Base-by-base conservation (phyloP, 2,888 invertebrate species). In the Flexamia atlantica region DNA sequence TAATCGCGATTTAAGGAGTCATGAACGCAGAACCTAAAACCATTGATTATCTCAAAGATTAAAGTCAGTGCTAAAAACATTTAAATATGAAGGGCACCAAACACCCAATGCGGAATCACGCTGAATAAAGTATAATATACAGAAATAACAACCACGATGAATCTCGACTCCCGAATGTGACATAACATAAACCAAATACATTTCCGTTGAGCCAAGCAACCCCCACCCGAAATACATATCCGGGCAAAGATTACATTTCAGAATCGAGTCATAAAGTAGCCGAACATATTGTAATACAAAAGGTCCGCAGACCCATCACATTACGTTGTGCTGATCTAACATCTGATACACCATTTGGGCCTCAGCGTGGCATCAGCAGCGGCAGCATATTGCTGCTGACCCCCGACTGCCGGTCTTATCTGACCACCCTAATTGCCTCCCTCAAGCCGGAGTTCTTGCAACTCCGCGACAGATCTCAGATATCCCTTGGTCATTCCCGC, bases 231-330 rank as follows among this genome's bases (percentile, higher is more conserved):
- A 9, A 36, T 46, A 46, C 2, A 46, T 46, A 57, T 23, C 57
- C 57, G 5, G 20, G 57, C 20, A 28, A 64, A 64, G 28, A 64
- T 64, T 64, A 28, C 64, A 4, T 28, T 28, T 30, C 64, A 28
- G 17, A 64, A 28, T 30, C 28, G 28, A 14, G 28, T 17, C 64
- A 64, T 64, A 64, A 64, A 64, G 28, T 64, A 64, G 64, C 28
- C 64, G 17, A 64, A 64, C 23, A 57, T 57, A 50, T 57, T 57
- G 57, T 57, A 64, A 64, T 64, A 64, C 64, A 57, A 17, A 7
- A 46, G 46, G 10, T 46, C 14, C 3, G 46, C 7, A 17, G 46
- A 4, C 53, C 53, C 20, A 53, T 23, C 10, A 23, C 23, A 4
- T 23, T 23, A 30, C 30, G 14, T 30, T 5, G 30, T 30, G 64